Evolutionary conservation across 1,140 invertebrate species (phyloP).

Genomic region (Sinonovacula constricta): DNA sequence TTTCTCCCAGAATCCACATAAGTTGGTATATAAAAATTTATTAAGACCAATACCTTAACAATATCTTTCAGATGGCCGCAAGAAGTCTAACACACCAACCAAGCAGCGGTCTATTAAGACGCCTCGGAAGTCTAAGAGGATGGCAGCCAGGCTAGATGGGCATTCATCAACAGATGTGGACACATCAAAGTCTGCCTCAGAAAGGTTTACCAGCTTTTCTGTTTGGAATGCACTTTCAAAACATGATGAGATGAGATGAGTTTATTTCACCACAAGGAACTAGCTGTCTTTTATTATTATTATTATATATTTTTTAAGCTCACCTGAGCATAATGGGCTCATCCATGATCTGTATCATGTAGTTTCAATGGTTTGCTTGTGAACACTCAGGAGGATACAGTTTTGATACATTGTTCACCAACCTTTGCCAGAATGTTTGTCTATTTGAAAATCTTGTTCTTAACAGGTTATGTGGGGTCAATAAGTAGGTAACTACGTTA

Average conservation of each 20-base stretch:
- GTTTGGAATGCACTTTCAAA: no score
- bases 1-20: background rate
- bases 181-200: constrained; percentile 40
- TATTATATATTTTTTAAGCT: background rate
- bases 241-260: background rate
- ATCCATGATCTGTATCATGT: background rate
- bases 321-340: background rate
- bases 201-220: constrained; percentile 24
- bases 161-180: constrained; percentile 40
- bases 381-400: no score
- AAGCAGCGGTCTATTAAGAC: constrained; percentile 25
- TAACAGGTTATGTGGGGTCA: no score
- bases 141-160: constrained; percentile 41
- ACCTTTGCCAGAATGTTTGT: no score
- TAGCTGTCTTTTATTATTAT: background rate
- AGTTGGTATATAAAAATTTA: background rate
- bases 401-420: no score
- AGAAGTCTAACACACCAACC: constrained; percentile 16
- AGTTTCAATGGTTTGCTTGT: no score
- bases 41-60: background rate
- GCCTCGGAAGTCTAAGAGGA: constrained; percentile 47
- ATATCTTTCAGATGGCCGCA: constrained; percentile 19
- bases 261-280: background rate
- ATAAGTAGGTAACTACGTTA: no score
- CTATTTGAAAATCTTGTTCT: no score